A percentile compares a stretch with the other conserved stretches of the same genome.
Evolutionary conservation across 1,140 invertebrate species (phyloP).

Genomic region (Ips typographus): DNA sequence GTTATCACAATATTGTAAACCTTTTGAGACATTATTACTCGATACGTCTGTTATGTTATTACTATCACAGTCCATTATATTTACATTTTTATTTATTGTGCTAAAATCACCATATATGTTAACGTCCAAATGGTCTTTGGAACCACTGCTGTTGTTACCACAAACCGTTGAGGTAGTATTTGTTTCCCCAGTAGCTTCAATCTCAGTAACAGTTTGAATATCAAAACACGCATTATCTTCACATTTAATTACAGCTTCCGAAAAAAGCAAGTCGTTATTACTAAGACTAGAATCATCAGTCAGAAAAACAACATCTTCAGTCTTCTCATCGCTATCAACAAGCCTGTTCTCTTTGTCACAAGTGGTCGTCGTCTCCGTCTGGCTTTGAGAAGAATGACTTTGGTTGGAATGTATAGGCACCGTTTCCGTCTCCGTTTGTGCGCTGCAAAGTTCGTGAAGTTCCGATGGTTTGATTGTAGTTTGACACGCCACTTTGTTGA

Average conservation of each 20-base stretch:
- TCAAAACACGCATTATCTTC: constrained; percentile 3
- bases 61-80: constrained; percentile 25
- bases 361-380: constrained; percentile 8
- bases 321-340: constrained; percentile 16
- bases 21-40: too few species aligned
- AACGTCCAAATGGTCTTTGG: background rate
- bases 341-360: constrained; percentile 29
- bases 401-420: too few species aligned
- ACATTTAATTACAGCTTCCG: background rate
- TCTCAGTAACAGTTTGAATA: background rate
- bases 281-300: constrained; percentile 4
- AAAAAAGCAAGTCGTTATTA: background rate
- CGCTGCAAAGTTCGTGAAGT: constrained; percentile 4
- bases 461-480: background rate
- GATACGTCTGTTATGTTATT: background rate
- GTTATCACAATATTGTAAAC: constrained; percentile 5
- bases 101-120: background rate
- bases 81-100: constrained; percentile 23
- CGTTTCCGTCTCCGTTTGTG: too few species aligned
- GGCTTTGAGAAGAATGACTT: background rate
- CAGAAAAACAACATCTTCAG: constrained; percentile 8
- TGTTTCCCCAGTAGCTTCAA: background rate
- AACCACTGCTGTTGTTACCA: too few species aligned
- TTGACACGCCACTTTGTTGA: constrained; percentile 1
- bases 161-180: too few species aligned